Percentiles rank a stretch among this genome's conserved stretches.
phyloP scores from a whole-genome alignment of 1,140 invertebrate species.

The Coelopa frigida region DNA sequence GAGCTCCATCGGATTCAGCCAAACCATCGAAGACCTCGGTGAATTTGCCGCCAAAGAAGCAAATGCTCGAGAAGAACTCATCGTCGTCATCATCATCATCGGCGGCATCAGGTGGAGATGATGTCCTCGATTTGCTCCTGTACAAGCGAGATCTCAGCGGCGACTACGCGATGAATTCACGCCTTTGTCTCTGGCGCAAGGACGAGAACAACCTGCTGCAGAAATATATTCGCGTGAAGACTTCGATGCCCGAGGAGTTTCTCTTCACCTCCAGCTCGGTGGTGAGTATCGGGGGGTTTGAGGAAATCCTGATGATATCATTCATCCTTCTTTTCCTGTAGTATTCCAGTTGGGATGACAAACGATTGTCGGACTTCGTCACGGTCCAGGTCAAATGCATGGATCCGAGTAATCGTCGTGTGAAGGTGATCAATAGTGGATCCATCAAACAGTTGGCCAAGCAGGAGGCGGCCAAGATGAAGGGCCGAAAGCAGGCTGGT shows the following conservation, averaged over 20 bases:
- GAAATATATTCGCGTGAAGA: constrained; percentile 37
- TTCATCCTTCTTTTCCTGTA: constrained; percentile 5
- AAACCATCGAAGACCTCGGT: constrained; percentile 4
- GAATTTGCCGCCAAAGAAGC: constrained; percentile 33
- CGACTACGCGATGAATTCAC: constrained; percentile 30
- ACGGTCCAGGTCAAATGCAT: constrained; percentile 32
- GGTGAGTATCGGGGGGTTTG: constrained; percentile 19
- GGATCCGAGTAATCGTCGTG: constrained; percentile 35
- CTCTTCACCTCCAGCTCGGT: constrained; percentile 41
- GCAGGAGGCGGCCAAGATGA: constrained; percentile 17
- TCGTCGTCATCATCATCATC: neutral
- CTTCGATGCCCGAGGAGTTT: constrained; percentile 27
- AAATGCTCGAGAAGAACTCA: constrained; percentile 20
- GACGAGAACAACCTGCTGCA: constrained; percentile 37
- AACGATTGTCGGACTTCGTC: constrained; percentile 30
- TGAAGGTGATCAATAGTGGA: constrained; percentile 26
- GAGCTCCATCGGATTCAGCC: neutral
- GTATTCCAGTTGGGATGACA: constrained; percentile 43
- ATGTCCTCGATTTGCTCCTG: constrained; percentile 22
- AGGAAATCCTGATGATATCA: neutral
- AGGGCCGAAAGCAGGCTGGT: neutral
- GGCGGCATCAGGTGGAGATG: constrained; percentile 8
- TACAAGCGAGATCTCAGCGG: constrained; percentile 29
- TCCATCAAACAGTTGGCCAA: constrained; percentile 22
- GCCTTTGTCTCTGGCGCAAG: constrained; percentile 37